These are phyloP conservation scores for Theretra japonica DNA, from an alignment of 2,888 invertebrate genomes.

Conservation along the genomic window DNA sequence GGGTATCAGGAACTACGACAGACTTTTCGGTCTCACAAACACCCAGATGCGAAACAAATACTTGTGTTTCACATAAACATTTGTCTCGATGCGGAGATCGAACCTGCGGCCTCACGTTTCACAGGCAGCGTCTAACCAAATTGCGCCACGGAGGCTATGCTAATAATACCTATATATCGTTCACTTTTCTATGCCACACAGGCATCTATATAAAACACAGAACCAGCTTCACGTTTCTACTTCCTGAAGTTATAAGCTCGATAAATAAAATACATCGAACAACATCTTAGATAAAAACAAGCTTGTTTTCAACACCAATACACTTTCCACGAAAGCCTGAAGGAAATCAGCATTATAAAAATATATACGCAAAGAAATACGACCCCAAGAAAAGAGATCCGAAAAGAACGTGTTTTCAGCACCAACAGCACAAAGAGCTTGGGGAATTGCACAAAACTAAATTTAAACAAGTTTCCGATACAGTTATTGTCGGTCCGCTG, in stretches of 20 bases:
- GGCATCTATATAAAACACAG: background rate
- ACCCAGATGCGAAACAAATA: too few relatives aligned
- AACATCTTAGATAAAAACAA: background rate
- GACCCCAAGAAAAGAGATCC: background rate
- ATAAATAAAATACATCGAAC: background rate
- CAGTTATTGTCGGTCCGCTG: slow-evolving; percentile 24
- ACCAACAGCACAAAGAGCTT: background rate
- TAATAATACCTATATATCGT: too few relatives aligned
- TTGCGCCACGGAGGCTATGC: too few relatives aligned
- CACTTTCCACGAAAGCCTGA: background rate
- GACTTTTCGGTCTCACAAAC: too few relatives aligned
- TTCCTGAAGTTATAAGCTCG: background rate
- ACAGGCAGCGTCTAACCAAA: too few relatives aligned
- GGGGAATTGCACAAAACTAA: slow-evolving; percentile 17
- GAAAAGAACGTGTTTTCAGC: background rate
- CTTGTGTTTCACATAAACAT: too few relatives aligned
- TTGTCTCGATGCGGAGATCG: too few relatives aligned
- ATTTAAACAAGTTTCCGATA: slow-evolving; percentile 25
- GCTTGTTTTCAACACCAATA: background rate
- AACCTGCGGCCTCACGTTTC: too few relatives aligned
- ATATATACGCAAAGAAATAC: background rate
- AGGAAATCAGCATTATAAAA: slow-evolving; percentile 15
- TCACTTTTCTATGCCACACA: too few relatives aligned
- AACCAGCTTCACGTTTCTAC: background rate
- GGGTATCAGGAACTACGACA: too few relatives aligned